Percentiles rank a stretch among this genome's conserved stretches.
These are phyloP conservation scores for Sphecodes monilicornis DNA, from an alignment of 2,888 invertebrate species.

Conservation along the genomic window DNA sequence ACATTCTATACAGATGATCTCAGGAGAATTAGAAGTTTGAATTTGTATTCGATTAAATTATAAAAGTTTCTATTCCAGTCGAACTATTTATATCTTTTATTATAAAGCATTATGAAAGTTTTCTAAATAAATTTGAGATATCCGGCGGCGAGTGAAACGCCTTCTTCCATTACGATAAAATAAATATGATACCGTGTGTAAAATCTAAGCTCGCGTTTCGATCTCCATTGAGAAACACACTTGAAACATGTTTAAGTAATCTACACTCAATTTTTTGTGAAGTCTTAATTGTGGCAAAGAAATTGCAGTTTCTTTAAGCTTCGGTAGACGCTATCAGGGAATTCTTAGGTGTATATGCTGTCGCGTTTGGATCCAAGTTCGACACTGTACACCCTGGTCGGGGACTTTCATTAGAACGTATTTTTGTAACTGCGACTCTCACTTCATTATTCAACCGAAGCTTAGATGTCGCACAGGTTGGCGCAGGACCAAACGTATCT, in stretches of 20 bases:
- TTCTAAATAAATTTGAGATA: neutral
- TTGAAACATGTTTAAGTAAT: conserved; percentile 73
- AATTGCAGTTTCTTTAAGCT: conserved; percentile 83
- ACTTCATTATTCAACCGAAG: conserved; percentile 86
- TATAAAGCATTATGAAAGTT: neutral
- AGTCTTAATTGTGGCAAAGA: conserved; percentile 54
- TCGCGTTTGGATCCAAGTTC: conserved; percentile 95
- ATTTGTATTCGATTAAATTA: neutral
- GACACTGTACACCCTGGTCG: conserved; percentile 84
- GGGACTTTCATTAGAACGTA: conserved; percentile 81
- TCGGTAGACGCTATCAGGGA: conserved; percentile 87
- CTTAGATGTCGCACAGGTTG: conserved; percentile 87
- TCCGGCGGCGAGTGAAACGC: neutral
- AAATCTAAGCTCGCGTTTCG: conserved; percentile 25
- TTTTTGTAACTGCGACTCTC: conserved; percentile 79
- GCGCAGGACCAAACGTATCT: conserved; percentile 87
- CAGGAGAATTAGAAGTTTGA: neutral
- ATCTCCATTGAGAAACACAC: conserved; percentile 68
- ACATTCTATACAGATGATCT: conserved; percentile 22
- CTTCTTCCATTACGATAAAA: neutral
- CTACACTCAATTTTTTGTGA: conserved; percentile 68
- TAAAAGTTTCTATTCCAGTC: neutral
- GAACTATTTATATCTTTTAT: neutral
- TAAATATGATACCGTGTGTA: conserved; percentile 15
- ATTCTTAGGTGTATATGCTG: conserved; percentile 94